phyloP scores from a whole-genome alignment of 2,888 invertebrate genomes.

The Scelioninae gen. 2 region DNA sequence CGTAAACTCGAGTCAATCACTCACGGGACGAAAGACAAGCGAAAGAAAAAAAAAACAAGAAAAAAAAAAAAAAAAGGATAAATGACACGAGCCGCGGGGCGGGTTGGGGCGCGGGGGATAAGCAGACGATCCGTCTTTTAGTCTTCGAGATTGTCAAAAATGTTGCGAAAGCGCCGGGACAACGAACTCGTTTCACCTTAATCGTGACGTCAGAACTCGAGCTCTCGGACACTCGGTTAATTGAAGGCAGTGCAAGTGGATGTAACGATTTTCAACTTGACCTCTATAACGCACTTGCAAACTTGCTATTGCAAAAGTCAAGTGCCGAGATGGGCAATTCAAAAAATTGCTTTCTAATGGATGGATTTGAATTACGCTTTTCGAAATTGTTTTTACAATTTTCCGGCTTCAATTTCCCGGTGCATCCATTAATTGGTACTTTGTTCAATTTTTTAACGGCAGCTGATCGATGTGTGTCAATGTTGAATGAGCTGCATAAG shows the following conservation, averaged over 20 bases:
- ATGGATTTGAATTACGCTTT: too few species aligned
- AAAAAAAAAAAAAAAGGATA: slow-evolving; percentile 24
- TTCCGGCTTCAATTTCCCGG: too few species aligned
- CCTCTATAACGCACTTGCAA: slow-evolving; percentile 61
- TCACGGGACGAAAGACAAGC: too few species aligned
- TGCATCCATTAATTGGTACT: too few species aligned
- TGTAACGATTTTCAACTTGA: slow-evolving; percentile 66
- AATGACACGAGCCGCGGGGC: background rate
- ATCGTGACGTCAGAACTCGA: slow-evolving; percentile 62
- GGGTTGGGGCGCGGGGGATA: background rate
- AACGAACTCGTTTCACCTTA: slow-evolving; percentile 64
- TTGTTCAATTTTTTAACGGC: too few species aligned
- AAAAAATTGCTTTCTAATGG: too few species aligned
- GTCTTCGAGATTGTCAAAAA: slow-evolving; percentile 55
- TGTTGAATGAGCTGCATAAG: too few species aligned
- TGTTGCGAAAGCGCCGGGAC: slow-evolving; percentile 60
- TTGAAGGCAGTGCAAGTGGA: slow-evolving; percentile 63
- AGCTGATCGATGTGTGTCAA: too few species aligned
- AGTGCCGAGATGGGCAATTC: slow-evolving; percentile 18
- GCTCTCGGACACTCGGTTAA: slow-evolving; percentile 64
- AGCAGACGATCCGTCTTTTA: slow-evolving; percentile 47
- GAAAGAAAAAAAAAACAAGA: too few species aligned
- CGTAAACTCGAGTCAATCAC: too few species aligned
- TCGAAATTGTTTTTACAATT: too few species aligned
- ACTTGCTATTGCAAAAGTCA: slow-evolving; percentile 56